Conservation (phyloP, 1,140 invertebrate species). For the Drosophila novamexicana region DNA sequence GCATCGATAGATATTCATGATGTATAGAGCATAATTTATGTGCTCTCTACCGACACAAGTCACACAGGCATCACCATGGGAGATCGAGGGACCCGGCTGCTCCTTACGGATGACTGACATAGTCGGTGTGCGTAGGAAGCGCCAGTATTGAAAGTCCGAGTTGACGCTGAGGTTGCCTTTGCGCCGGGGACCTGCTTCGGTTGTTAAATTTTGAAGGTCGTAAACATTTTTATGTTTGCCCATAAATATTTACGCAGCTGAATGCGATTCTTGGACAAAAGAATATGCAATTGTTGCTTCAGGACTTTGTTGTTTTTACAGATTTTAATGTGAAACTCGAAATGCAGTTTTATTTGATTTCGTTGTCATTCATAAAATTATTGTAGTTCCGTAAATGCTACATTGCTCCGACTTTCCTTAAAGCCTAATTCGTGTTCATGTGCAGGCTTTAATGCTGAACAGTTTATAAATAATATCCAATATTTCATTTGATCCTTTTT, state of each 20-base stretch:
- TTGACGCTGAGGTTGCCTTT: background rate
- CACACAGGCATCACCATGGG: constrained; percentile 15
- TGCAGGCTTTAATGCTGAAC: no score
- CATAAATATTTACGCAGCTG: constrained; percentile 50
- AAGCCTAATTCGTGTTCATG: no score
- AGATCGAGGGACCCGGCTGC: background rate
- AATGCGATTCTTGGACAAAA: constrained; percentile 29
- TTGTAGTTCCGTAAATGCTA: background rate
- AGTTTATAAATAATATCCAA: no score
- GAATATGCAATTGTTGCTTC: constrained; percentile 26
- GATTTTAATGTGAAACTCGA: constrained; percentile 30
- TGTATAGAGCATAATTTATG: constrained; percentile 51
- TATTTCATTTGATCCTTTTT: no score
- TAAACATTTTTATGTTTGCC: constrained; percentile 53
- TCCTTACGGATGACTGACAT: constrained; percentile 18
- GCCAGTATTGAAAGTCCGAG: constrained; percentile 11
- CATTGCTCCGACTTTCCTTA: background rate
- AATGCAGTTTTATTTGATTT: constrained; percentile 7
- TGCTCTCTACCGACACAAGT: constrained; percentile 41
- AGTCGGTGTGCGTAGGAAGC: constrained; percentile 25
- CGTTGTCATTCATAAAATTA: background rate
- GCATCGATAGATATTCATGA: constrained; percentile 52
- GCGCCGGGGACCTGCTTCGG: constrained; percentile 20
- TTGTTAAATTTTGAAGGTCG: constrained; percentile 50
- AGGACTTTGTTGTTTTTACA: constrained; percentile 9